Evolutionary conservation across 2,797 vertebrate species (phyloP), one percentile per base, ranked within the genome.

Genomic region (Tragopan temminckii): DNA sequence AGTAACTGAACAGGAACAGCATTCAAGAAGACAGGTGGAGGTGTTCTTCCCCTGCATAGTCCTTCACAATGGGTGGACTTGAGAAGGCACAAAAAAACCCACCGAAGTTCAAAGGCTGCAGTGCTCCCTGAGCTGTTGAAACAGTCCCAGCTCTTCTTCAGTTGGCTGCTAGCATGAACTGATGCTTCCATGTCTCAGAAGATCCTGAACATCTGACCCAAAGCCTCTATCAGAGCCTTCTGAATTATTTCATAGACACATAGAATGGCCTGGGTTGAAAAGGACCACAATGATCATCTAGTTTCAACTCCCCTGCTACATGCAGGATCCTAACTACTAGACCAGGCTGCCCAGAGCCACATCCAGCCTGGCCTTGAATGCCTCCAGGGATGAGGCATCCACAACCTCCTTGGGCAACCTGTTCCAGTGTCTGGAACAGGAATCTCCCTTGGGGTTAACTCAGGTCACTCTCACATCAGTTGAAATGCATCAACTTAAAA

Each of bases 401-500:
- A 43, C 42, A 43, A 43, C 42, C 17, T 43, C 4, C 42, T 43
- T 43, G 42, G 42, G 8, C 42, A 43, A 18, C 42, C 17, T 4
- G 42, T 43, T 43, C 42, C 8, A 43, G 17, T 18, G 42, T 43
- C 42, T 43, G 9, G 42, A 43, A 43, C 42, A 43, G 17, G 42
- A 43, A 43, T 43, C 18, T 58, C 27, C 31, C 35, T 33, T 18
- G 48, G n/a, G 45, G 20, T 7, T 93, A 61, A 61, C 48, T 85
- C 6, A 36, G 58, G 17, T 66, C 79, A 64, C 25, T 68, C n/a
- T 20, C 61, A 31, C 38, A 42, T 13, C 61, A 63, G 8, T 58
- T 89, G 53, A 82, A 77, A 80, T 50, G 48, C 3, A 55, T 62
- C 50, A 52, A 21, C 21, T 90, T 82, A 67, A 95, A 93, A 91